Evolutionary conservation across 2,888 invertebrate genomes (phyloP), one percentile per base, ranked within the genome.

Genomic region (Venusia cambrica): DNA sequence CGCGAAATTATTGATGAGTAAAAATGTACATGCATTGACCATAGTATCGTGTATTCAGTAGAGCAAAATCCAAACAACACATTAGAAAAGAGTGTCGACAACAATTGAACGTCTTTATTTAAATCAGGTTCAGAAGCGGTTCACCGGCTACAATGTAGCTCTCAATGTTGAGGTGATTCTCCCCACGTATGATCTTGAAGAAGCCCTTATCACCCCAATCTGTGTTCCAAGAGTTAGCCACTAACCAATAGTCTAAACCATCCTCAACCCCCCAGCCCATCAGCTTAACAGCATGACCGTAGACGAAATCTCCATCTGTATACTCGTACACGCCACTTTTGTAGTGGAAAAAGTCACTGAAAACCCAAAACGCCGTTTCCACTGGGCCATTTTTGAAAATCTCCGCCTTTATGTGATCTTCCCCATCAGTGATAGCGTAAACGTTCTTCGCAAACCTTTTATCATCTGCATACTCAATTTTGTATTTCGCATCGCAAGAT

Each of bases 141-240:
- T 92, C 73, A 19, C 94, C 94, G 33, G 93, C 92, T 4, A 89
- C 85, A 31, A 93, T 90, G 12, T 89, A 74, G 49, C 89, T 88
- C 71, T 94, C 94, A 55, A 94, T 93, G 4, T 92, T 93, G 58
- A 93, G 93, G 57, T 94, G 92, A 65, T 94, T 91, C 38, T 83
- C 70, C 1, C 97, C 97, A 38, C 97, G 90, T 7, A 94, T 78
- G 46, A 97, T 96, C 76, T 95, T 96, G 87, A 97, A 96, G 78
- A 89, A 95, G 1, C 96, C 96, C 63, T 91, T 89, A 67, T 94
- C 92, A 45, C 97, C 97, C 97, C 97, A 97, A 71, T 97, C 97
- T 0, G 89, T 88, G 80, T 97, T 97, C 97, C 97, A 97, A 0
- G 95, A 96, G 85, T 97, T 97, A 29, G 95, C 96, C 51, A 96